Percentiles rank a stretch among this genome's conserved stretches.
Evolutionary conservation across 2,797 vertebrate species (phyloP).

Genomic region (Pseudopleuronectes americanus): DNA sequence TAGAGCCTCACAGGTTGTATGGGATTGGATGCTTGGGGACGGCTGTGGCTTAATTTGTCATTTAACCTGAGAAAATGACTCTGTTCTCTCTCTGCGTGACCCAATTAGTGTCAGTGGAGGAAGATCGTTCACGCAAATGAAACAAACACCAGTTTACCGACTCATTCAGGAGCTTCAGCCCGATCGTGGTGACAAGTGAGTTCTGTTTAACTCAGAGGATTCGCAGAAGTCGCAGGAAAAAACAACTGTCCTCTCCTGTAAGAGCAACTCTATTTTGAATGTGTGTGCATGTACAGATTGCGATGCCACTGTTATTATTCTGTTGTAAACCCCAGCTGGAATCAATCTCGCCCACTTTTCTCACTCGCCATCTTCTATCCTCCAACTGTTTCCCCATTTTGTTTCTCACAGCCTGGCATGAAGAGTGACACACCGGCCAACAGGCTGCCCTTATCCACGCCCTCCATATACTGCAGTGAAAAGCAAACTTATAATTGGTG

Average conservation of each 20-base stretch:
- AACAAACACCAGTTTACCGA: background rate
- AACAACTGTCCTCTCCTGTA: background rate
- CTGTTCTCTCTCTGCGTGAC: background rate
- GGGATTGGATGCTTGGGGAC: background rate
- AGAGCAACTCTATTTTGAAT: conserved; percentile 8
- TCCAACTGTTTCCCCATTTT: background rate
- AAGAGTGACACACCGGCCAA: background rate
- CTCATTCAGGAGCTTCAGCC: background rate
- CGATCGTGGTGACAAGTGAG: background rate
- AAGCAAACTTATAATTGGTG: background rate
- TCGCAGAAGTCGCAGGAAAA: conserved; percentile 1
- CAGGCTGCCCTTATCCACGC: background rate
- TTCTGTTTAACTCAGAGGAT: background rate
- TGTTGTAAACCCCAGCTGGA: conserved; percentile 45
- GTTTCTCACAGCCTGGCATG: conserved; percentile 8
- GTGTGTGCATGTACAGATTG: conserved; percentile 6
- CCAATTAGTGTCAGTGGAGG: conserved; percentile 1
- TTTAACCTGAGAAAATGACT: conserved; percentile 27
- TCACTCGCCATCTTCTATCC: conserved; percentile 1
- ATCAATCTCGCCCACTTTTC: conserved; percentile 32
- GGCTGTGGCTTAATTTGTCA: background rate
- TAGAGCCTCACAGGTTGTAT: background rate
- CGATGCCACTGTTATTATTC: conserved; percentile 52
- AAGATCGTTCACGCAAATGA: background rate
- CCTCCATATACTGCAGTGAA: background rate